phyloP scores from a whole-genome alignment of 2,888 invertebrate species.

The Drosophila hamatofila region DNA sequence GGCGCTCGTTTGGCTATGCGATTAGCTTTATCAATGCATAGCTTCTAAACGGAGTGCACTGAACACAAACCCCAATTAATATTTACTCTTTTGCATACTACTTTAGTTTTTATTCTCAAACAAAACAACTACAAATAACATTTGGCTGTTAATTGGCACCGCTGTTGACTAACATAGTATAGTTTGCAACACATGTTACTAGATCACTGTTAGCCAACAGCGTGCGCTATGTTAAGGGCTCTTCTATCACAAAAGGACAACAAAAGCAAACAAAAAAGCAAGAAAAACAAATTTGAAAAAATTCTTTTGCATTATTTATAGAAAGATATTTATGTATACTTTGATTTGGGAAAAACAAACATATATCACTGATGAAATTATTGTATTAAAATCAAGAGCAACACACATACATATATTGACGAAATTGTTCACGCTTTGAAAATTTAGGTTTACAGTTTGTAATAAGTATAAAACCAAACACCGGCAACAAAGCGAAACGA shows the following conservation, averaged over 20 bases:
- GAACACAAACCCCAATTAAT: slow-evolving; percentile 29
- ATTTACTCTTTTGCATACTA: slow-evolving; percentile 29
- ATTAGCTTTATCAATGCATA: slow-evolving; percentile 45
- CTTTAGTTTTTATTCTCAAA: slow-evolving; percentile 30
- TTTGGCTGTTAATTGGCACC: slow-evolving; percentile 41
- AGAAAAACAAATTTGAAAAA: slow-evolving; percentile 13
- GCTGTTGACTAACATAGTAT: slow-evolving; percentile 46
- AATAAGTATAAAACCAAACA: slow-evolving; percentile 38
- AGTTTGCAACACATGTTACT: slow-evolving; percentile 59
- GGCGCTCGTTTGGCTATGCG: slow-evolving; percentile 71
- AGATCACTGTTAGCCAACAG: slow-evolving; percentile 43
- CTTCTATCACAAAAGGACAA: background rate
- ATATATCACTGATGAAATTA: slow-evolving; percentile 41
- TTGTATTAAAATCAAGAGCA: slow-evolving; percentile 40
- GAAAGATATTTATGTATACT: slow-evolving; percentile 8
- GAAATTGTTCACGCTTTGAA: slow-evolving; percentile 50
- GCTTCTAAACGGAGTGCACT: slow-evolving; percentile 61
- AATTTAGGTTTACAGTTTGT: slow-evolving; percentile 48
- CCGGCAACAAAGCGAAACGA: slow-evolving; percentile 34
- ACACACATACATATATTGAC: slow-evolving; percentile 48
- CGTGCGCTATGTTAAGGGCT: slow-evolving; percentile 13
- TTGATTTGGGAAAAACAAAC: slow-evolving; percentile 27
- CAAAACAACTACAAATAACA: slow-evolving; percentile 14
- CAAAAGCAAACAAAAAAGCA: background rate
- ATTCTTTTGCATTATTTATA: slow-evolving; percentile 13